Conservation (phyloP, 2,888 invertebrate genomes). For the Drosophila emarginata region DNA sequence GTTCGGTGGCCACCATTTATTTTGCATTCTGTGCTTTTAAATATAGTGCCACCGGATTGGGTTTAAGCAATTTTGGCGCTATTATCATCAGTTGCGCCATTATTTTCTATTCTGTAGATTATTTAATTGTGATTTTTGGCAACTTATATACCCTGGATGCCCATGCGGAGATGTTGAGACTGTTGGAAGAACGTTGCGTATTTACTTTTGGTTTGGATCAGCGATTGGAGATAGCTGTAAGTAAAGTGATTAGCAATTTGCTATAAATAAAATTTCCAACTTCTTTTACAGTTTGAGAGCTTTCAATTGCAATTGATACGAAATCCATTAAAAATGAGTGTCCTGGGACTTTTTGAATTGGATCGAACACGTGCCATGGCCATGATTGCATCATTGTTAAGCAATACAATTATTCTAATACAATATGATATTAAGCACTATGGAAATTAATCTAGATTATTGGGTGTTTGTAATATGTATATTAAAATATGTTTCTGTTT, state of each 20-base stretch:
- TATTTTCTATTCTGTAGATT: constrained; percentile 30
- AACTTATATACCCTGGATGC: constrained; percentile 11
- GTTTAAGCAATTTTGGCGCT: not conserved
- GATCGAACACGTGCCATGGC: not conserved
- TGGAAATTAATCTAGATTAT: not conserved
- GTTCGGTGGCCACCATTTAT: constrained; percentile 10
- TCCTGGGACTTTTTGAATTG: constrained; percentile 40
- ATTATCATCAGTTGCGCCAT: not conserved
- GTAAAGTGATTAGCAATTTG: not conserved
- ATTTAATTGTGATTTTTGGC: constrained; percentile 12
- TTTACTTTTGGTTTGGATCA: constrained; percentile 38
- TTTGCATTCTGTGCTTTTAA: constrained; percentile 14
- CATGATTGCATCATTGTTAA: constrained; percentile 34
- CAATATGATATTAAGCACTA: constrained; percentile 55
- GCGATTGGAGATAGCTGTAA: not conserved
- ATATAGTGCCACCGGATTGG: not conserved
- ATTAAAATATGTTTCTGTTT: not conserved
- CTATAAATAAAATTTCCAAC: too few species aligned
- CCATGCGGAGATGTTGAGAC: constrained; percentile 22
- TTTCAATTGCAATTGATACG: constrained; percentile 51
- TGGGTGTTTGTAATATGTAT: not conserved
- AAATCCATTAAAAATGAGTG: constrained; percentile 43
- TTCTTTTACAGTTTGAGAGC: constrained; percentile 41
- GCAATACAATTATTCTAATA: constrained; percentile 46
- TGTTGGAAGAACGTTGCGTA: constrained; percentile 25